phyloP scores from a whole-genome alignment of 2,888 invertebrate species.

The Nomada fabriciana region DNA sequence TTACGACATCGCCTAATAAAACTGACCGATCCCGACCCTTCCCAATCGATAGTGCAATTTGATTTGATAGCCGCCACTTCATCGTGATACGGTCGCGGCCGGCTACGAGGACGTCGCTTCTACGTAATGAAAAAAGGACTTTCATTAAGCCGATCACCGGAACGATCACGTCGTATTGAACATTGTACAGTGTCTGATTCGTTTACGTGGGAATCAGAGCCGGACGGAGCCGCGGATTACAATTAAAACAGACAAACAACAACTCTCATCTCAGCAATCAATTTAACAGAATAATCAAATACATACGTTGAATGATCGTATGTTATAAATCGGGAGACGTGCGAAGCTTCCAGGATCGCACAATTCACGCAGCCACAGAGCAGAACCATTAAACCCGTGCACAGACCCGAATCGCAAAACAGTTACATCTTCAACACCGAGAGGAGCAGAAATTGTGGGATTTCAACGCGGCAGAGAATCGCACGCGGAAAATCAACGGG shows the following conservation, averaged over 20 bases:
- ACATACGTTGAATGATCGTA: no score
- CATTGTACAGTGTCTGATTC: background rate
- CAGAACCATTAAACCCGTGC: no score
- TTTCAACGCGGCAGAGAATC: background rate
- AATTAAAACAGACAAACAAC: background rate
- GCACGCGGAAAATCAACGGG: background rate
- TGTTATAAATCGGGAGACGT: no score
- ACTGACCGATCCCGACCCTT: slow-evolving; percentile 4
- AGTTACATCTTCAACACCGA: no score
- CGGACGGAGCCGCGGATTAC: background rate
- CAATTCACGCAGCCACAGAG: no score
- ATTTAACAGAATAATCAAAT: no score
- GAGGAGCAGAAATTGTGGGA: no score
- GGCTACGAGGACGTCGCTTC: background rate
- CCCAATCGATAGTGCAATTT: slow-evolving; percentile 21
- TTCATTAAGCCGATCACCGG: background rate
- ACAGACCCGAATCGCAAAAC: no score
- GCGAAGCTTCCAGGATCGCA: no score
- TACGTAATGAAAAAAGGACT: background rate
- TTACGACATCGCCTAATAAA: slow-evolving; percentile 12
- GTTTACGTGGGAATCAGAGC: background rate
- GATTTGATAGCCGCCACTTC: slow-evolving; percentile 4
- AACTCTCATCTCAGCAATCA: no score
- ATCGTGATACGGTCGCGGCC: background rate
- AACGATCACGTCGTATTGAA: slow-evolving; percentile 15